Base-by-base conservation (phyloP, 2,888 invertebrate species). In the Enoplolaimus lenunculus region DNA sequence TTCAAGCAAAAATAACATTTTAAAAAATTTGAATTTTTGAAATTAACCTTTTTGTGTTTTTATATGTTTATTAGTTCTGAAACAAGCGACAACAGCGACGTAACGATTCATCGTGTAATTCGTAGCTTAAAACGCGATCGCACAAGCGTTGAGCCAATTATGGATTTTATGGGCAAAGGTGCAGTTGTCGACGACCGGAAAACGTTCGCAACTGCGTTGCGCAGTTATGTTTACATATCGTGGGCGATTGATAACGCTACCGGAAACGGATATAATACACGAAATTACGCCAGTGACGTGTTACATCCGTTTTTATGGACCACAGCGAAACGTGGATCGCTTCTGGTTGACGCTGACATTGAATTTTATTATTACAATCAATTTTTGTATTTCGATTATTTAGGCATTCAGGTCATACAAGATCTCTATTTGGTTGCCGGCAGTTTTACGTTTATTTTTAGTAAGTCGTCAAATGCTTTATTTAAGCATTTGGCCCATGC, bases 401-500 rank as follows among this genome's bases (percentile, higher is more conserved):
- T 74, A 31, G 16, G 59, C 1, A 26, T 26, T 13, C 73, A 71
- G 59, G 76, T 73, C 2, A 35, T 70, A 33, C 67, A 68, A 31
- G 75, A 75, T 64, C 34, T 75, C 57, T 60, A 59, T n/a, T 68
- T 75, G 59, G 74, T 72, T n/a, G 28, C 73, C 21, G 76, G 76
- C 34, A 76, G 76, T 34, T 60, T 76, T 1, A 2, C 60, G 13
- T 75, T 76, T 60, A 75, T 76, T 26, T 64, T 45, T 45, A 45
- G 45, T 45, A 45, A 45, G 45, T n/a, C n/a, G n/a, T n/a, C n/a
- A n/a, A n/a, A n/a, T n/a, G n/a, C n/a, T n/a, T n/a, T n/a, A n/a
- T n/a, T n/a, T n/a, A n/a, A n/a, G n/a, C n/a, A n/a, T n/a, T n/a
- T n/a, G n/a, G n/a, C n/a, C n/a, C n/a, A n/a, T n/a, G n/a, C n/a